These are phyloP conservation scores for Porites divaricata DNA, from an alignment of 92 coral and sea anemone genomes.

Conservation along the genomic window DNA sequence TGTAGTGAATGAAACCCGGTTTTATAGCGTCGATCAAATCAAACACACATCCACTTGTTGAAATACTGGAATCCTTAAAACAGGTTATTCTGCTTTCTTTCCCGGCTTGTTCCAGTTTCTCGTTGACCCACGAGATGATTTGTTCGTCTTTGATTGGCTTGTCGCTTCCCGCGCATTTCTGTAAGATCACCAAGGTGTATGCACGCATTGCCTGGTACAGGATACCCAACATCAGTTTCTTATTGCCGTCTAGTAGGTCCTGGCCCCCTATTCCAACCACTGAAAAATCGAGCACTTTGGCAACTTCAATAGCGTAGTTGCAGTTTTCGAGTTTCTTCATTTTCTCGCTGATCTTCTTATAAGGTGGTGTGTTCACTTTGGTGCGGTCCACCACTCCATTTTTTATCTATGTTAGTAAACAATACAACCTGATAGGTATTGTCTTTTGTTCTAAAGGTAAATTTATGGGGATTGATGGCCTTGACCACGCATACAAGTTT, in stretches of 20 bases:
- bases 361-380: conserved; percentile 90
- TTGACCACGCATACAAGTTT: too few species aligned
- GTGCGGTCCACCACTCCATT: conserved; percentile 88
- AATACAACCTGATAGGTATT: neutral
- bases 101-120: conserved; percentile 66
- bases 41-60: conserved; percentile 71
- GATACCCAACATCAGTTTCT: conserved; percentile 83
- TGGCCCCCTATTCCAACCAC: conserved; percentile 96
- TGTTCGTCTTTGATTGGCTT: conserved; percentile 83
- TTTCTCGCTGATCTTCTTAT: conserved; percentile 86
- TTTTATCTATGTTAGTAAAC: conserved; percentile 56
- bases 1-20: conserved; percentile 80
- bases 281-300: conserved; percentile 88
- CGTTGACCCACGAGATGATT: conserved; percentile 90
- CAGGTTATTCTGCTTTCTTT: conserved; percentile 71
- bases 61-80: conserved; percentile 84
- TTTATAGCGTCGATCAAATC: conserved; percentile 93
- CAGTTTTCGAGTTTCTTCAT: conserved; percentile 98
- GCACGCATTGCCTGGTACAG: conserved; percentile 98
- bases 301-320: conserved; percentile 82
- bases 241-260: conserved; percentile 80
- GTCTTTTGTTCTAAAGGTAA: neutral
- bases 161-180: conserved; percentile 87
- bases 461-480: too few species aligned
- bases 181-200: conserved; percentile 87